Evolutionary conservation across 2,113 vertebrate genomes (phyloP).

Genomic region (Thamnophis sirtalis): DNA sequence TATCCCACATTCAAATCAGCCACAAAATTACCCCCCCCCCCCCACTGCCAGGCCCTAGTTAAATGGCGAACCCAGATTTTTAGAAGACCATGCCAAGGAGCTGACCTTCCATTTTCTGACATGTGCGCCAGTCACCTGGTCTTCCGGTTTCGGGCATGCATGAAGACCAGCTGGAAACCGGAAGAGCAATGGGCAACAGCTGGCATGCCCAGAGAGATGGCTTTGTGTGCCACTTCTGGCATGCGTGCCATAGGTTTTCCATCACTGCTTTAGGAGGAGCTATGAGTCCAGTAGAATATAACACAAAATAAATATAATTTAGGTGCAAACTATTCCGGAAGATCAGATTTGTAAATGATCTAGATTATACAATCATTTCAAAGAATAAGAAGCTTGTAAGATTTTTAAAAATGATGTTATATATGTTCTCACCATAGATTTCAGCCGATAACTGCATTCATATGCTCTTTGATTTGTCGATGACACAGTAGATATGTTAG

Average conservation of each 20-base stretch:
- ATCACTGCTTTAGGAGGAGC: no score
- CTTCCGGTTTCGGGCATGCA: no score
- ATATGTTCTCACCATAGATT: not conserved
- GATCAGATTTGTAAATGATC: not conserved
- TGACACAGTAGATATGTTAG: slow-evolving; percentile 2
- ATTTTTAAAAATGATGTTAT: not conserved
- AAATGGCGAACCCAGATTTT: not conserved
- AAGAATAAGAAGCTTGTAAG: not conserved
- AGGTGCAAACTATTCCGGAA: not conserved
- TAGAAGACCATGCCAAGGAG: no score
- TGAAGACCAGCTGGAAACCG: no score
- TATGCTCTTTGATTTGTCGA: not conserved
- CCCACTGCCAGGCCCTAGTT: not conserved
- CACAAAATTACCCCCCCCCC: not conserved
- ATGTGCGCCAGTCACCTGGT: no score
- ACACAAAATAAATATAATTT: not conserved
- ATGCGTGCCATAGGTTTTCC: no score
- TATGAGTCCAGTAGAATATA: not conserved
- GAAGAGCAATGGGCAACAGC: no score
- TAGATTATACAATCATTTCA: not conserved
- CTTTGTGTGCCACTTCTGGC: no score
- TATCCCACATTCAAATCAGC: not conserved
- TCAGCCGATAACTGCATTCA: not conserved
- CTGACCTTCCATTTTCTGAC: no score
- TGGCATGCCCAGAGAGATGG: no score